A percentile compares a stretch with the other conserved stretches of the same genome.
Evolutionary conservation across 2,888 invertebrate species (phyloP).

Genomic region (Aphodius granarius): DNA sequence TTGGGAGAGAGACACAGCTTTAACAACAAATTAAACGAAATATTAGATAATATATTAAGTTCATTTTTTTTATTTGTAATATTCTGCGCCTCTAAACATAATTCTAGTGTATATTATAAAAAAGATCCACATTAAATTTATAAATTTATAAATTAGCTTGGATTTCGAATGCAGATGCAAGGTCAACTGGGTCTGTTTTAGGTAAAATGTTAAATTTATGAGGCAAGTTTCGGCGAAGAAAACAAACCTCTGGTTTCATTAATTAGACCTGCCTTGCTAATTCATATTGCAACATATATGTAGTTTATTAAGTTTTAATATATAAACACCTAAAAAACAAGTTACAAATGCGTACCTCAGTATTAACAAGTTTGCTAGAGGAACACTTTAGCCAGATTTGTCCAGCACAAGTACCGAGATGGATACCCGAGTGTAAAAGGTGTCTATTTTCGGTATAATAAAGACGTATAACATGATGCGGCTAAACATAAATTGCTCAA

Average conservation of each 20-base stretch:
- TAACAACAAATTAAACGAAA: too few relatives aligned
- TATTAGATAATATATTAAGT: too few relatives aligned
- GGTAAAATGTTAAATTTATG: not conserved
- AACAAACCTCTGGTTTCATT: not conserved
- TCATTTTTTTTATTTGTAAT: not conserved
- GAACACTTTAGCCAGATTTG: too few relatives aligned
- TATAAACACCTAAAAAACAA: too few relatives aligned
- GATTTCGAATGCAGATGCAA: not conserved
- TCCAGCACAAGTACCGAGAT: too few relatives aligned
- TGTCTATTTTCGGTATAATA: not conserved
- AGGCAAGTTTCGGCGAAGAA: not conserved
- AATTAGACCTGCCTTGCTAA: not conserved
- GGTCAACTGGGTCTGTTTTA: not conserved
- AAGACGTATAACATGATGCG: not conserved
- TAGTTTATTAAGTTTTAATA: not conserved
- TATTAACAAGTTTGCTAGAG: too few relatives aligned
- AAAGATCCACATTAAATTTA: too few relatives aligned
- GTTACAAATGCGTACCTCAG: too few relatives aligned
- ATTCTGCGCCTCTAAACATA: too few relatives aligned
- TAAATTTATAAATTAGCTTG: not conserved
- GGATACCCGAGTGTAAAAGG: not conserved
- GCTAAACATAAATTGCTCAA: not conserved
- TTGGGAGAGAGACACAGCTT: too few relatives aligned
- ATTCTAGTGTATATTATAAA: too few relatives aligned
- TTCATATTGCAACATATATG: too few relatives aligned